Evolutionary conservation across 2,888 invertebrate genomes (phyloP).

Genomic region (Eledona agricola): DNA sequence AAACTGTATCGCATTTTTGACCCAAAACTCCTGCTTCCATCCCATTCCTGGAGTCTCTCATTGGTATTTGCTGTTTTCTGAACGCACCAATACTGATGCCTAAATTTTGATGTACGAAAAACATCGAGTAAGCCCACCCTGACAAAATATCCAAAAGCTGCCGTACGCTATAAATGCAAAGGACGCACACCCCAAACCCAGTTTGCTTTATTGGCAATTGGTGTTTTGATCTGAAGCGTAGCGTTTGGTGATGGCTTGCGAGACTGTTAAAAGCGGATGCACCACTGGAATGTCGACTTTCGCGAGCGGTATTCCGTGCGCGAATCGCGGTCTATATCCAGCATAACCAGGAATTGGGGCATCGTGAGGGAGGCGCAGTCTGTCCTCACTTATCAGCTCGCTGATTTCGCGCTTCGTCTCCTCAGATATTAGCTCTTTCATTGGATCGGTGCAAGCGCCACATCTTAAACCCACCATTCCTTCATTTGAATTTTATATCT

Average conservation of each 20-base stretch:
- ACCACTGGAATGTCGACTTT: slow-evolving; percentile 50
- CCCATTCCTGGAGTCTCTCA: too few species aligned
- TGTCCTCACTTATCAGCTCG: slow-evolving; percentile 52
- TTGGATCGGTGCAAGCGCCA: slow-evolving; percentile 53
- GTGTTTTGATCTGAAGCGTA: too few species aligned
- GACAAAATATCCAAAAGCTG: too few species aligned
- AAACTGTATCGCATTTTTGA: too few species aligned
- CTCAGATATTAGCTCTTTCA: slow-evolving; percentile 48
- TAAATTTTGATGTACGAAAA: too few species aligned
- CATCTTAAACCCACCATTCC: slow-evolving; percentile 43
- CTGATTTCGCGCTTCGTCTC: slow-evolving; percentile 54
- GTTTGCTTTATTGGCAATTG: slow-evolving; percentile 38
- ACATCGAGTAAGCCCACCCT: too few species aligned
- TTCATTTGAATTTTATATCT: slow-evolving; percentile 1
- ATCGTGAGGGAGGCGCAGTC: slow-evolving; percentile 58
- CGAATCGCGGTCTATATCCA: slow-evolving; percentile 54
- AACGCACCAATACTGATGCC: too few species aligned
- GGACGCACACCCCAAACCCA: slow-evolving; percentile 5
- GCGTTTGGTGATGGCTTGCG: slow-evolving; percentile 55
- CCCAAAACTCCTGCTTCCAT: too few species aligned
- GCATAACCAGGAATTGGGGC: slow-evolving; percentile 54
- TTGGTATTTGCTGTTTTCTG: too few species aligned
- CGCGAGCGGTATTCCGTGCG: slow-evolving; percentile 52
- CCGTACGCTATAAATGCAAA: too few species aligned
- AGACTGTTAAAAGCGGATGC: slow-evolving; percentile 55